Evolutionary conservation across 2,113 vertebrate species (phyloP), one percentile per base, ranked within the genome.

Genomic region (Sitta europaea): DNA sequence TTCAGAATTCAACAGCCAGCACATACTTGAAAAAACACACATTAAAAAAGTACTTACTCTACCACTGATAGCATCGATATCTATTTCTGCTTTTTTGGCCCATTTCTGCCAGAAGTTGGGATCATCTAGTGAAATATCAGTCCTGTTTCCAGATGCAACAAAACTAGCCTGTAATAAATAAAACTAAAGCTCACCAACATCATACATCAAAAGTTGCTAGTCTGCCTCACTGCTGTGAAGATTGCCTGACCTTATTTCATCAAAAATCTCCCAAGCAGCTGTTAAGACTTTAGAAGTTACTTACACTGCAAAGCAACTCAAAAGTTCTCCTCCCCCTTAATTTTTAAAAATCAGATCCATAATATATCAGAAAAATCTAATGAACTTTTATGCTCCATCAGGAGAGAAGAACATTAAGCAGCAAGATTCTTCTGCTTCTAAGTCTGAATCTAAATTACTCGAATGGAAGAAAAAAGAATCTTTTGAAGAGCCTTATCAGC

Each of bases 81-180:
- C 99, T 79, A 99, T 99, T 98, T 99, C 99, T 75, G 99, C 99
- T 92, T 99, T 99, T 98, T 99, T 99, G n/a, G 99, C 99, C 99
- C 99, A 99, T 97, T 99, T 99, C 96, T 99, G 99, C 99, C 99
- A 99, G 98, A 99, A 99, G 98, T 99, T 99, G 23, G 99, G 99
- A 97, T 99, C 99, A 95, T 99, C 99, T 97, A 99, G 97, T 71
- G 99, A 98, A 96, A 99, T 99, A 98, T 99, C 99, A 91, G 99
- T 99, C 94, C 99, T 98, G 96, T 99, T 99, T 97, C 99, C 99
- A 80, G 99, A 99, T 51, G 99, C 99, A 93, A 99, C 99, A 97
- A 99, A 99, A 98, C 99, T 99, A 71, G 99, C 99, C 99, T 99
- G 97, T 84, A 98, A 98, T 48, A 98, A 86, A 94, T 21, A 87